Percentiles rank a stretch among this genome's conserved stretches.
phyloP scores from a whole-genome alignment of 2,888 invertebrate genomes.

The Dichetophora obliterata region DNA sequence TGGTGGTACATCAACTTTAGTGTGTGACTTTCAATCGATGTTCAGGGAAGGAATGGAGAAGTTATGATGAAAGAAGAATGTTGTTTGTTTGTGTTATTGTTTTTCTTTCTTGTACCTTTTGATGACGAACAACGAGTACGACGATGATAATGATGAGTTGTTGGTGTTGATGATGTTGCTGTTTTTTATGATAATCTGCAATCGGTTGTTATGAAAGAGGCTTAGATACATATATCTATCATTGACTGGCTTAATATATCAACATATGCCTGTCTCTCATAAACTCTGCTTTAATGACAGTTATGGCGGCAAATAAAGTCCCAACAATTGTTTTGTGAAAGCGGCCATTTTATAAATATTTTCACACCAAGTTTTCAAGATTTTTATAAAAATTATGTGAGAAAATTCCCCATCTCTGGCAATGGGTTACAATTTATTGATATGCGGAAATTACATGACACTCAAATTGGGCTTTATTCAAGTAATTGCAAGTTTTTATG shows the following conservation, averaged over 20 bases:
- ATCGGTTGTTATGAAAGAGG: neutral
- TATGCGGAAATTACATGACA: neutral
- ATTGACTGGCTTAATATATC: constrained; percentile 1
- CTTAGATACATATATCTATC: neutral
- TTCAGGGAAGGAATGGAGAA: too few species aligned
- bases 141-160: neutral
- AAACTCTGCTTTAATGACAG: neutral
- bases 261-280: neutral
- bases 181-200: neutral
- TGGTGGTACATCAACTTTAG: too few species aligned
- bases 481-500: too few species aligned
- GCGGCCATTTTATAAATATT: neutral
- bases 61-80: neutral
- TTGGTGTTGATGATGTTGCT: neutral
- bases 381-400: neutral
- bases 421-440: neutral
- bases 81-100: neutral
- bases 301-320: neutral
- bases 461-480: too few species aligned
- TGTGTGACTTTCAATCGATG: too few species aligned
- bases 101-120: neutral
- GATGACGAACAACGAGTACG: neutral
- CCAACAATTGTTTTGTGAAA: neutral
- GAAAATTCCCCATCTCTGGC: neutral
- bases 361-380: neutral